Evolutionary conservation across 2,888 invertebrate genomes (phyloP).

Genomic region (Cephus nigrinus): DNA sequence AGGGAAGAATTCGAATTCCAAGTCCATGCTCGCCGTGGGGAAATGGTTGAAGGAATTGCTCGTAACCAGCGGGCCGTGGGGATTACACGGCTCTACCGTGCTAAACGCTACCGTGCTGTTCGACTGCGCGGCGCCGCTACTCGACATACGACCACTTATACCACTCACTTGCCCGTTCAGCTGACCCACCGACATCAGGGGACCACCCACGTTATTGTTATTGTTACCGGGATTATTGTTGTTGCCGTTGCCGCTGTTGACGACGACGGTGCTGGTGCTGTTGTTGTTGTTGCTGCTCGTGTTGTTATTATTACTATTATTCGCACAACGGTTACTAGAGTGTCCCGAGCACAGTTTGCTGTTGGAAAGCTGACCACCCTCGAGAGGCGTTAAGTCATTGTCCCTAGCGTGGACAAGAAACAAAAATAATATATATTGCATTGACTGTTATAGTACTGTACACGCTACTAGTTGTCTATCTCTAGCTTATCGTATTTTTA

Average conservation of each 20-base stretch:
- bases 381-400: conserved; percentile 63
- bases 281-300: conserved; percentile 25
- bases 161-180: conserved; percentile 73
- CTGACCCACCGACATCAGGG: conserved; percentile 78
- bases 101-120: conserved; percentile 59
- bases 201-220: conserved; percentile 74
- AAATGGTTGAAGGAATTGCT: conserved; percentile 55
- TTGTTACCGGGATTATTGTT: conserved; percentile 64
- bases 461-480: neutral
- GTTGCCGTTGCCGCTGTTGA: conserved; percentile 42
- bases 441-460: conserved; percentile 4
- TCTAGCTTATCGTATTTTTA: neutral
- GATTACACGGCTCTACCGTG: conserved; percentile 54
- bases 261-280: conserved; percentile 42
- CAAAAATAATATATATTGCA: conserved; percentile 37
- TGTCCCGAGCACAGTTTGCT: conserved; percentile 63
- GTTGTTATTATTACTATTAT: conserved; percentile 55
- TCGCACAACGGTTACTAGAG: conserved; percentile 61
- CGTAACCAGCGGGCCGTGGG: conserved; percentile 41
- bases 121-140: conserved; percentile 48
- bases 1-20: conserved; percentile 77
- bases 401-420: conserved; percentile 61
- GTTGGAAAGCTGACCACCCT: conserved; percentile 66
- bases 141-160: conserved; percentile 51
- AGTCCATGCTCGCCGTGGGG: conserved; percentile 67